A percentile compares a stretch with the other conserved stretches of the same genome.
phyloP scores from a whole-genome alignment of 1,140 invertebrate genomes.

The Ips typographus region DNA sequence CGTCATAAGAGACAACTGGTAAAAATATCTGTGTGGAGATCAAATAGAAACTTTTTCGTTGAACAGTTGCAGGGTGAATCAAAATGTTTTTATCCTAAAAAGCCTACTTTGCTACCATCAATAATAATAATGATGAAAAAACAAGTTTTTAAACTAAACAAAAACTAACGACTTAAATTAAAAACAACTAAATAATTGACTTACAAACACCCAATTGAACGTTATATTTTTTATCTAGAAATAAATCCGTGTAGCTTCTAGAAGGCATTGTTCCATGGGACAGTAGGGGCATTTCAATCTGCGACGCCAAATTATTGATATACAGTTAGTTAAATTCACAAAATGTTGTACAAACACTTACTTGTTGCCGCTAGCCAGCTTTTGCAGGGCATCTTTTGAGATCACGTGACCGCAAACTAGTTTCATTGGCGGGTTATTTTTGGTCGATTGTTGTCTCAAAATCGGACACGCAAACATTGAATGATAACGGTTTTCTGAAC shows the following conservation, averaged over 20 bases:
- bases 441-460: constrained; percentile 92
- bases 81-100: too few species aligned
- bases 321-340: not conserved
- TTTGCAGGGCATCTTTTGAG: constrained; percentile 93
- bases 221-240: constrained; percentile 63
- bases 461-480: constrained; percentile 99
- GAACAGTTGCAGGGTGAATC: too few species aligned
- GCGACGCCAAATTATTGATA: constrained; percentile 49
- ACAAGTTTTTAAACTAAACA: too few species aligned
- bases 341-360: constrained; percentile 53
- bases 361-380: constrained; percentile 91
- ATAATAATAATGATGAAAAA: too few species aligned
- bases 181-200: too few species aligned
- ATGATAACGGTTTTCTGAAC: constrained; percentile 87
- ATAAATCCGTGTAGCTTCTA: constrained; percentile 88
- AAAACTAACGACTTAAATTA: too few species aligned
- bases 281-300: constrained; percentile 98
- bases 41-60: too few species aligned
- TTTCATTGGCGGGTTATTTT: constrained; percentile 96
- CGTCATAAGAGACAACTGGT: too few species aligned
- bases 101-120: too few species aligned
- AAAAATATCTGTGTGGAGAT: too few species aligned
- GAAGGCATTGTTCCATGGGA: constrained; percentile 92
- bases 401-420: constrained; percentile 98
- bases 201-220: too few species aligned